phyloP scores from a whole-genome alignment of 1,140 invertebrate species.

The Penaeus vannamei region DNA sequence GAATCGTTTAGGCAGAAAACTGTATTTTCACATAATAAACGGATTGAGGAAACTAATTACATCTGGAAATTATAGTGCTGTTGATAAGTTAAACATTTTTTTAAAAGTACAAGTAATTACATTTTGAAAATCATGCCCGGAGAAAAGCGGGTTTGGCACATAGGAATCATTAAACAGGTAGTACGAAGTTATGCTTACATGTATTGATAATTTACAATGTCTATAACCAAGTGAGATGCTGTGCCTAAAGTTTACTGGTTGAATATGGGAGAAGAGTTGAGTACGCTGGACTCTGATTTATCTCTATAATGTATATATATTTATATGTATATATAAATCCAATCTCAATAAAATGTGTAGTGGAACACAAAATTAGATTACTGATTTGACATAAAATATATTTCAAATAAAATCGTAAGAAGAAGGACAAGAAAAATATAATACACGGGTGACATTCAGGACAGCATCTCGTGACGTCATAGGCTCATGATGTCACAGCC shows the following conservation, averaged over 20 bases:
- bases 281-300: no score
- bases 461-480: constrained; percentile 42
- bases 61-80: no score
- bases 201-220: not conserved
- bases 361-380: no score
- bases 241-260: not conserved
- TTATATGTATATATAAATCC: no score
- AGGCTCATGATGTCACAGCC: constrained; percentile 11
- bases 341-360: no score
- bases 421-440: constrained; percentile 25
- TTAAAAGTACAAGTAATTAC: constrained; percentile 1
- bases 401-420: constrained; percentile 2
- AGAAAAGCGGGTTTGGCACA: constrained; percentile 60
- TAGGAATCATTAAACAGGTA: constrained; percentile 51
- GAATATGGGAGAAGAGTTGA: no score
- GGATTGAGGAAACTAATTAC: no score
- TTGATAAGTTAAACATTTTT: no score
- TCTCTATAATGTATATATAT: no score
- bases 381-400: constrained; percentile 50
- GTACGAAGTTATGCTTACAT: constrained; percentile 9
- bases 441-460: not conserved
- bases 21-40: no score
- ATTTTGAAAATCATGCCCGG: constrained; percentile 36
- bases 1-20: no score
- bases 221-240: not conserved